These are phyloP conservation scores for Paedocypris micromegethes DNA, from an alignment of 2,797 vertebrate species.

Conservation along the genomic window DNA sequence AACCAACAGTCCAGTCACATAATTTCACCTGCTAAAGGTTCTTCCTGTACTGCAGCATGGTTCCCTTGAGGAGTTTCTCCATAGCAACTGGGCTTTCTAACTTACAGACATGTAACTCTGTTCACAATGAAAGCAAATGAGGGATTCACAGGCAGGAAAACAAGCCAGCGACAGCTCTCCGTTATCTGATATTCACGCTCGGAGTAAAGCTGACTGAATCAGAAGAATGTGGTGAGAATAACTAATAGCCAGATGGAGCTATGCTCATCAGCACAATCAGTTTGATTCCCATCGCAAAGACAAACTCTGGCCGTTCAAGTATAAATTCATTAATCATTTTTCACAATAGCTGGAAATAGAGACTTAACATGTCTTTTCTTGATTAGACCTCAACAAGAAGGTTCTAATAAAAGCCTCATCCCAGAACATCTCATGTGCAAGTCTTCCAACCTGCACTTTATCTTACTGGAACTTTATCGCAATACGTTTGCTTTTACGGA, in stretches of 20 bases:
- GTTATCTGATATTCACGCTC: slow-evolving; percentile 25
- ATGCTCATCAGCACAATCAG: slow-evolving; percentile 25
- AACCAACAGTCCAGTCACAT: slow-evolving; percentile 12
- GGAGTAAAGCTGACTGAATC: slow-evolving; percentile 30
- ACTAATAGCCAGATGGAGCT: slow-evolving; percentile 30
- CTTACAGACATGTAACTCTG: slow-evolving; percentile 20
- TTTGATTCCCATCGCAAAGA: slow-evolving; percentile 12
- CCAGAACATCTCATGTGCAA: slow-evolving; percentile 6
- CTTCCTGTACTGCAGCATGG: slow-evolving; percentile 31
- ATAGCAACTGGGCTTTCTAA: slow-evolving; percentile 42
- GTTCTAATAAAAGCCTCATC: slow-evolving; percentile 15
- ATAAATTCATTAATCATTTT: slow-evolving; percentile 28
- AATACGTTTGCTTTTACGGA: background rate
- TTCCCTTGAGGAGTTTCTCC: slow-evolving; percentile 37
- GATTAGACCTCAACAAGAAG: slow-evolving; percentile 21
- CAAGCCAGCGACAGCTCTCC: slow-evolving; percentile 6
- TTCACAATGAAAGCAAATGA: slow-evolving; percentile 27
- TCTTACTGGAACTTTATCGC: background rate
- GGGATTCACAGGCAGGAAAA: slow-evolving; percentile 15
- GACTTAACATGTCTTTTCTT: slow-evolving; percentile 21
- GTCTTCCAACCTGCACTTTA: slow-evolving; percentile 10
- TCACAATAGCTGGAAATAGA: slow-evolving; percentile 3
- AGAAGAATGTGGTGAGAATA: slow-evolving; percentile 19
- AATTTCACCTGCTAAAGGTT: slow-evolving; percentile 29
- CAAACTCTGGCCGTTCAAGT: slow-evolving; percentile 20